Conservation (phyloP, 2,888 invertebrate genomes). For the Tenthredo scrophulariae region DNA sequence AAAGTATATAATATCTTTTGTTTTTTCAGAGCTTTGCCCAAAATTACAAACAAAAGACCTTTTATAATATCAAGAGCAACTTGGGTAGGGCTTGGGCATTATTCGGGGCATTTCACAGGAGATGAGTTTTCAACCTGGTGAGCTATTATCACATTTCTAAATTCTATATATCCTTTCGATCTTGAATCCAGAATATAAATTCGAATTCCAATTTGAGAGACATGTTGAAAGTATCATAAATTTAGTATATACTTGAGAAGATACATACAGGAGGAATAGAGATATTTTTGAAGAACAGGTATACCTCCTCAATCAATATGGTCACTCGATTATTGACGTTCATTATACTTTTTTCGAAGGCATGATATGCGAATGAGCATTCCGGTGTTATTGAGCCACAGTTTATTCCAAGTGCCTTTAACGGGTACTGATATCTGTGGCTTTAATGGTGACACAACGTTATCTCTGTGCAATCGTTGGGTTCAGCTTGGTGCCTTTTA, state of each 20-base stretch:
- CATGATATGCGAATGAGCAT: slow-evolving; percentile 87
- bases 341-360: slow-evolving; percentile 61
- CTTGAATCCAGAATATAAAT: neutral
- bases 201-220: neutral
- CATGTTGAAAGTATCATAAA: neutral
- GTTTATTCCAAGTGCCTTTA: slow-evolving; percentile 89
- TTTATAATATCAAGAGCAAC: slow-evolving; percentile 90
- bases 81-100: slow-evolving; percentile 87
- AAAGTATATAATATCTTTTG: neutral
- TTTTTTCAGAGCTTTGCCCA: slow-evolving; percentile 82
- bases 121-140: slow-evolving; percentile 88
- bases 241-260: neutral
- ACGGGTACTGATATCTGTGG: slow-evolving; percentile 94
- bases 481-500: slow-evolving; percentile 93
- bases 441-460: slow-evolving; percentile 87
- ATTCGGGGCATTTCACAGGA: slow-evolving; percentile 92
- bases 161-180: neutral
- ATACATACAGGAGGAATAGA: too few relatives aligned
- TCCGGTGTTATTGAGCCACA: slow-evolving; percentile 87
- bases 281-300: too few relatives aligned
- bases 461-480: slow-evolving; percentile 89
- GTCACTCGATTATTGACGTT: neutral
- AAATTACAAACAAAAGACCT: slow-evolving; percentile 85
- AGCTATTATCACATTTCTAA: neutral
- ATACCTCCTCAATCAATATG: neutral